Conservation (phyloP, 2,888 invertebrate genomes). For the Geotrupes spiniger region DNA sequence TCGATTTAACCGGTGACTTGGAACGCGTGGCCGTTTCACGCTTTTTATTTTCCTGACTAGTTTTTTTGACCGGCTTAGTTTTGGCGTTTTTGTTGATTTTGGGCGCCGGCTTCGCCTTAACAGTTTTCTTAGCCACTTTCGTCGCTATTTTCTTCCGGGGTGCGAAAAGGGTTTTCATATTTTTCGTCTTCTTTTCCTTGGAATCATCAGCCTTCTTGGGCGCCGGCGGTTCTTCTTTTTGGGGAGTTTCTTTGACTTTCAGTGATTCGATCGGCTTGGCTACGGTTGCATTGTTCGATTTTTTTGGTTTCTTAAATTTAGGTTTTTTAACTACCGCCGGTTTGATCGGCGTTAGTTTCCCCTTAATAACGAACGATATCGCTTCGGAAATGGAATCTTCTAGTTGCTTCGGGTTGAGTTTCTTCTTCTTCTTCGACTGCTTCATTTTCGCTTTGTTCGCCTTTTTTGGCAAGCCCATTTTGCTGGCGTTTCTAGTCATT, state of each 20-base stretch:
- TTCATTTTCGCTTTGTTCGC: constrained; percentile 25
- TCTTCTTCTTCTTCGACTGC: constrained; percentile 37
- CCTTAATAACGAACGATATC: constrained; percentile 47
- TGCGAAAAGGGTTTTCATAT: no score
- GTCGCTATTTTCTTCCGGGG: constrained; percentile 32
- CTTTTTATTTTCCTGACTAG: constrained; percentile 18
- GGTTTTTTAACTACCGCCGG: constrained; percentile 26
- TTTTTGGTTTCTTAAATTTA: constrained; percentile 24
- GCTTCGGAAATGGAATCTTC: constrained; percentile 46
- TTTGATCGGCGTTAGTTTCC: constrained; percentile 43
- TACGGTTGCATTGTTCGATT: constrained; percentile 29
- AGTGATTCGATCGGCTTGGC: constrained; percentile 25
- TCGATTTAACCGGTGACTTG: neutral
- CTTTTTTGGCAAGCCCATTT: constrained; percentile 24
- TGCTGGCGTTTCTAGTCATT: neutral
- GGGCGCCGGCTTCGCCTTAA: constrained; percentile 10
- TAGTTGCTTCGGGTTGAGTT: constrained; percentile 30
- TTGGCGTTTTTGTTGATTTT: neutral
- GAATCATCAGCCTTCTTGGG: constrained; percentile 18
- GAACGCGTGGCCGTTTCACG: constrained; percentile 6
- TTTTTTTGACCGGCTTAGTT: constrained; percentile 10
- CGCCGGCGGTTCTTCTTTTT: neutral
- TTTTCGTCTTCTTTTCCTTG: constrained; percentile 26
- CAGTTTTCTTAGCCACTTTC: constrained; percentile 28
- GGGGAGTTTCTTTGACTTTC: neutral